These are phyloP conservation scores for Dissostichus mawsoni DNA, from an alignment of 2,113 vertebrate genomes.

Conservation along the genomic window DNA sequence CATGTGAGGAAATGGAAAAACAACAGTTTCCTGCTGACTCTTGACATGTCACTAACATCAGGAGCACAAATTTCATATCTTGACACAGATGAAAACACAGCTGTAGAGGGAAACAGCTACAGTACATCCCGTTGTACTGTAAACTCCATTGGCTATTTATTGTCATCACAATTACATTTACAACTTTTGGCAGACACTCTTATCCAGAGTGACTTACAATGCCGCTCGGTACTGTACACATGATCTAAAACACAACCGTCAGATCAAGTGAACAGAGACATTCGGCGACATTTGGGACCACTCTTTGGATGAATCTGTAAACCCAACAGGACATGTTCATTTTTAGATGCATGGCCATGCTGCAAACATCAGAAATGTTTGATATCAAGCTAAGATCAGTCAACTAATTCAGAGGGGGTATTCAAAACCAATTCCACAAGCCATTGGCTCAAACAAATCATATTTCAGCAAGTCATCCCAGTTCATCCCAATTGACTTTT, in stretches of 20 bases:
- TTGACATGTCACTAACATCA: constrained; percentile 24
- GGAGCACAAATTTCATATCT: constrained; percentile 7
- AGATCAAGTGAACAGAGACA: constrained; percentile 8
- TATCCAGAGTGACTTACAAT: constrained; percentile 9
- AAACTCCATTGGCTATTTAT: constrained; percentile 24
- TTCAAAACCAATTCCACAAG: constrained; percentile 16
- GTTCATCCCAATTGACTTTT: constrained; percentile 33
- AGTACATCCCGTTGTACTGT: constrained; percentile 11
- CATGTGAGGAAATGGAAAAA: constrained; percentile 19
- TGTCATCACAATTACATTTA: constrained; percentile 36
- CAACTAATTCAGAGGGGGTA: neutral
- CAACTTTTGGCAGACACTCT: constrained; percentile 25
- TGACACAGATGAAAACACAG: constrained; percentile 30
- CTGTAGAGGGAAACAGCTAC: constrained; percentile 1
- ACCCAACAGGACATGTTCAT: constrained; percentile 10
- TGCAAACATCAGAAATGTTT: constrained; percentile 11
- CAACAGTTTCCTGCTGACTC: constrained; percentile 18
- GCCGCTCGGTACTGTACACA: constrained; percentile 18
- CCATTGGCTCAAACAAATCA: neutral
- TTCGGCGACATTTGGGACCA: constrained; percentile 27
- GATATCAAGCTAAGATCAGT: neutral
- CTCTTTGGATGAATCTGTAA: constrained; percentile 18
- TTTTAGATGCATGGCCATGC: constrained; percentile 3
- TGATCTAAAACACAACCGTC: constrained; percentile 26
- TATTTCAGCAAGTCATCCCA: constrained; percentile 20